phyloP scores from a whole-genome alignment of 2,888 invertebrate species.

The Drymonia ruficornis region DNA sequence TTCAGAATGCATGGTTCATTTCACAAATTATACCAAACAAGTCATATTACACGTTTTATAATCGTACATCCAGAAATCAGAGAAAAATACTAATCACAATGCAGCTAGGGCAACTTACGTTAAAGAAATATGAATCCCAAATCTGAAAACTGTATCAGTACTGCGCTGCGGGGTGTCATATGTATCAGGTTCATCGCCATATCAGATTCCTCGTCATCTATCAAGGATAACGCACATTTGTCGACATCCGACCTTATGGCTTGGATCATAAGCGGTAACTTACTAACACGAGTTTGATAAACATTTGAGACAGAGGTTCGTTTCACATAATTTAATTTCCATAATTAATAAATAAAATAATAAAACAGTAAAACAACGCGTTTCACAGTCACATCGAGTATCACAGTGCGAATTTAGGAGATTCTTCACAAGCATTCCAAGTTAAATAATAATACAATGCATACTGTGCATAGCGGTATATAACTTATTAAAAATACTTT shows the following conservation, averaged over 20 bases:
- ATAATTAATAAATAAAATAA: conserved; percentile 13
- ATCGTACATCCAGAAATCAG: no score
- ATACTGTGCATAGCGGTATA: neutral
- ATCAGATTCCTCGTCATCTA: no score
- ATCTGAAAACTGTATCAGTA: no score
- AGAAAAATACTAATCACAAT: no score
- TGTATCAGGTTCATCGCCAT: no score
- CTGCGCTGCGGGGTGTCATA: no score
- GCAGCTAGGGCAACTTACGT: no score
- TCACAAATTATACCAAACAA: no score
- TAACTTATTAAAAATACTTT: neutral
- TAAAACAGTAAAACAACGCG: conserved; percentile 15
- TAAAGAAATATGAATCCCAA: no score
- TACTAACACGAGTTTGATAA: conserved; percentile 1
- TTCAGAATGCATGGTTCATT: neutral
- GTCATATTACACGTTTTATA: no score
- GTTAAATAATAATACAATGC: neutral
- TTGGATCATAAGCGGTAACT: neutral
- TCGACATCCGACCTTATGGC: neutral
- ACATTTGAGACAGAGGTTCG: conserved; percentile 9
- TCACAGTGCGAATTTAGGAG: conserved; percentile 32
- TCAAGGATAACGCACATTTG: neutral
- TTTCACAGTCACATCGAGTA: conserved; percentile 32
- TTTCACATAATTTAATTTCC: conserved; percentile 13
- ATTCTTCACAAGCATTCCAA: conserved; percentile 20